Conservation (phyloP, 92 coral and sea anemone species). For the Palythoa heliodiscus region DNA sequence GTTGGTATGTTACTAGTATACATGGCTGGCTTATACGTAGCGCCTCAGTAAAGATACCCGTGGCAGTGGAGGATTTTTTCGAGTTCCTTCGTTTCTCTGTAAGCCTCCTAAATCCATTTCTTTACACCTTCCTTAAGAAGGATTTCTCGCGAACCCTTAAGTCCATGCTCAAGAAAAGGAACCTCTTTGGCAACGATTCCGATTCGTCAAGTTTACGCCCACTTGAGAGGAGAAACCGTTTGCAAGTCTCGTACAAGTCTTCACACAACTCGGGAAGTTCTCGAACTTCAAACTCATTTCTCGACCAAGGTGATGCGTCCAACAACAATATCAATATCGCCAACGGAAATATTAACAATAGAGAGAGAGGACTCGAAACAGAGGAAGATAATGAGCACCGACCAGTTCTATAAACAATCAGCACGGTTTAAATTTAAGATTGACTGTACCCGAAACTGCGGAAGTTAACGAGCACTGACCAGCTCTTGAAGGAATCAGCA, state of each 20-base stretch:
- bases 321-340: background rate
- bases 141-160: slow-evolving; percentile 87
- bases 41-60: slow-evolving; percentile 25
- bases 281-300: slow-evolving; percentile 22
- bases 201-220: slow-evolving; percentile 48
- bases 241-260: slow-evolving; percentile 17
- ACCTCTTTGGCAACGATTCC: slow-evolving; percentile 60
- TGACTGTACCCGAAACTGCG: background rate
- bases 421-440: background rate
- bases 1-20: slow-evolving; percentile 73
- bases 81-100: slow-evolving; percentile 87
- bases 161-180: slow-evolving; percentile 69
- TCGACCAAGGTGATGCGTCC: slow-evolving; percentile 17
- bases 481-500: background rate
- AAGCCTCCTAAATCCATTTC: slow-evolving; percentile 85
- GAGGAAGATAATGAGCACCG: background rate
- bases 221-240: slow-evolving; percentile 11
- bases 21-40: background rate
- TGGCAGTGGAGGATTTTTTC: slow-evolving; percentile 43
- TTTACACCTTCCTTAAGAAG: slow-evolving; percentile 92
- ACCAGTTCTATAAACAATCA: background rate
- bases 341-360: background rate
- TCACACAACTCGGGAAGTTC: background rate
- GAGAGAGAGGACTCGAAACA: slow-evolving; percentile 16
- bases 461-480: background rate